Base-by-base conservation (phyloP, 2,888 invertebrate genomes). In the Drosophila meridiana region DNA sequence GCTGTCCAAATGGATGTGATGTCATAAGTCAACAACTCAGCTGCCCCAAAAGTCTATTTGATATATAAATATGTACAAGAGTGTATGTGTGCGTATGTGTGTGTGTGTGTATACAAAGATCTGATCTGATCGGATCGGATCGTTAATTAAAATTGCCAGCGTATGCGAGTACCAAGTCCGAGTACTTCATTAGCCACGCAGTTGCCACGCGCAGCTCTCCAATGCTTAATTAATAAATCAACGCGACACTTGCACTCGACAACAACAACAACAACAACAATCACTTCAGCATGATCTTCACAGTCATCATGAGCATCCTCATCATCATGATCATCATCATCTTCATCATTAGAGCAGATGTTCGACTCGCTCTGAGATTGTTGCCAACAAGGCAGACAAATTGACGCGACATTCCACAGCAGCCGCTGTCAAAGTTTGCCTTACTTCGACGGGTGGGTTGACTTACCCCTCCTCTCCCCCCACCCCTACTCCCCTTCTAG, bases 141-240 rank as follows among this genome's bases (percentile, higher is more conserved):
- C 82, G 85, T 83, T 90, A 90, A 90, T 90, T 90, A 90, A 91
- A 91, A 87, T 82, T 84, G 83, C 78, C 81, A 85, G 66, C 71
- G 61, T 53, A 66, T 64, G 48, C 43, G 64, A 72, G 73, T 62
- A 42, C 50, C 58, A 34, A 80, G 68, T 60, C 56, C 71, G 78
- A 78, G 73, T 81, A 80, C 87, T 87, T 91, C 80, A 87, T 88
- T 88, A 90, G 83, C 83, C 68, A 68, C 79, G 70, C 77, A 77
- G 76, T 74, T 83, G 87, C 87, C 83, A 87, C 82, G 85, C 87
- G 88, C 71, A 80, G 74, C 88, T 78, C 89, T 78, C 76, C 83
- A 80, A 83, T 87, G 83, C 86, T 92, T 91, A 92, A 92, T 91
- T 92, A 92, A 92, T 92, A 91, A 91, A 92, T 91, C 91, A 92